A percentile compares a stretch with the other conserved stretches of the same genome.
Evolutionary conservation across 2,113 vertebrate genomes (phyloP).

Genomic region (Dermatemys mawii): DNA sequence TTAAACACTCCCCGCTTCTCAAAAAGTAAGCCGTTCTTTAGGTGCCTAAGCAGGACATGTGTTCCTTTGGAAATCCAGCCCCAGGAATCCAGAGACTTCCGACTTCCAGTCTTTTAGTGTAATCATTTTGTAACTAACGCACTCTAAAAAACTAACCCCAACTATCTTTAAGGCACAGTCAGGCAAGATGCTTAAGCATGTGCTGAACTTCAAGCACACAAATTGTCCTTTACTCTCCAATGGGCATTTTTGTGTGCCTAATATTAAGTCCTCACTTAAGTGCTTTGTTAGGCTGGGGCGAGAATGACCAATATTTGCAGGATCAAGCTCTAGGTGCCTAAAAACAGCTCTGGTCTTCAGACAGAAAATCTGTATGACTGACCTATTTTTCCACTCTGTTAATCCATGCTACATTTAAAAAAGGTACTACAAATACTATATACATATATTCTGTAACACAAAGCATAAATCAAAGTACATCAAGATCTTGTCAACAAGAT

Average conservation of each 20-base stretch:
- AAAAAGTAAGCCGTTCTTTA: background rate
- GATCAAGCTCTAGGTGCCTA: background rate
- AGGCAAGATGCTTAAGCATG: background rate
- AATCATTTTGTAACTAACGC: background rate
- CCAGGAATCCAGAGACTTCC: background rate
- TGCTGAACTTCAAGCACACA: background rate
- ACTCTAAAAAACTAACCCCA: too few species aligned
- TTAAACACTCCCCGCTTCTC: background rate
- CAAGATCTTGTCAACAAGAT: background rate
- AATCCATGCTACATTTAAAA: background rate
- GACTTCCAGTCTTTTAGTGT: background rate
- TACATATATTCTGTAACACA: background rate
- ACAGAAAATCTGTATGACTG: background rate
- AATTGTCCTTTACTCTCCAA: background rate
- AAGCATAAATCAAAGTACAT: background rate
- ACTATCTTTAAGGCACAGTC: background rate
- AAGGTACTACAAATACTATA: accelerated
- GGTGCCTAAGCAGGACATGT: background rate
- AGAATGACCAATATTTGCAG: background rate
- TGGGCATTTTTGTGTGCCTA: background rate
- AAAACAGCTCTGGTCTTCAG: background rate
- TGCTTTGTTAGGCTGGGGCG: background rate
- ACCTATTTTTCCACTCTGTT: background rate
- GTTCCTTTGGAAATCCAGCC: background rate
- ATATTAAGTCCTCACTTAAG: background rate